Base-by-base conservation (phyloP, 2,888 invertebrate genomes). In the Hypena proboscidalis region DNA sequence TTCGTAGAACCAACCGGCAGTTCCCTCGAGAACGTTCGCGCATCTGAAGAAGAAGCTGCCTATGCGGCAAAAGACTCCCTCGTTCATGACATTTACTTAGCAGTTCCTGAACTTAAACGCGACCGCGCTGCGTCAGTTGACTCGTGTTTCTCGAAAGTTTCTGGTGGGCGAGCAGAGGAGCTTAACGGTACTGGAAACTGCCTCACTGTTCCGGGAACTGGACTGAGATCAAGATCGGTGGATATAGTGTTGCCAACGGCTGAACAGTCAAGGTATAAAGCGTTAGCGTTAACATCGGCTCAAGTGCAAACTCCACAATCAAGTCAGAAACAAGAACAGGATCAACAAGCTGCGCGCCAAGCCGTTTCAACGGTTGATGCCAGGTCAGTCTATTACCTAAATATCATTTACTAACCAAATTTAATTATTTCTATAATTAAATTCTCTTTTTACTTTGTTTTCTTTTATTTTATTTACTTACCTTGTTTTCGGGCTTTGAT, bases 121-220 rank as follows among this genome's bases (percentile, higher is more conserved):
- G 97, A 97, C 75, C 93, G 97, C 9, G 97, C 97, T 9, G 97
- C 96, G 19, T 97, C 97, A 0, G 96, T 97, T 1, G 97, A 97
- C 77, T 96, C 97, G 9, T 95, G 96, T 74, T 97, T 97, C 80
- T 94, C 95, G 43, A 95, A 95, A 85, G 93, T 95, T 35, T 92
- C 94, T 13, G 94, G 95, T 31, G 93, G 93, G 54, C 93, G 95
- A 78, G 94, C 95, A 10, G 94, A 94, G 68, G 94, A 95, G 72
- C 74, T 95, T 56, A 93, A 94, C 66, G 93, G 93, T 37, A 92
- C 91, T 14, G 91, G 90, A 38, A 91, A 91, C 47, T 92, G 92
- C 32, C 86, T 95, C 53, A 93, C 94, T 42, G 96, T 96, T 43
- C 96, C 96, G 3, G 94, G 94, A 34, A 92, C 93, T 45, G 94